A percentile compares a stretch with the other conserved stretches of the same genome.
Conservation (phyloP, 2,888 invertebrate species). For the Notodonta dromedarius region DNA sequence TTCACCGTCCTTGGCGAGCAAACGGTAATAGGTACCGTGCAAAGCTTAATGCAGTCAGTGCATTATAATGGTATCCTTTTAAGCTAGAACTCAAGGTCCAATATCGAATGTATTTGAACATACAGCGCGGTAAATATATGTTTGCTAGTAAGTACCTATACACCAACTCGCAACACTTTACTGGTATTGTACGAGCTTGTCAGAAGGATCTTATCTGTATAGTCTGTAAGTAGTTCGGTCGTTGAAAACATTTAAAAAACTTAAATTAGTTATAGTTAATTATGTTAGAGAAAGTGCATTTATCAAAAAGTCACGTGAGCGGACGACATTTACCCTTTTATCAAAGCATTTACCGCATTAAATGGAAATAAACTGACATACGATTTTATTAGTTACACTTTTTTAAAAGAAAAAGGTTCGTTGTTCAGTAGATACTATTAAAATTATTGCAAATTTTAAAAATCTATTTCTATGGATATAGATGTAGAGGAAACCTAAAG, state of each 20-base stretch:
- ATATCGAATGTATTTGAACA: constrained; percentile 19
- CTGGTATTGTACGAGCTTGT: constrained; percentile 35
- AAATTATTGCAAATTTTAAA: too few species aligned
- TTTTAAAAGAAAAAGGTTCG: background rate
- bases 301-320: constrained; percentile 29
- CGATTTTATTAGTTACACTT: background rate
- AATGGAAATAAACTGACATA: background rate
- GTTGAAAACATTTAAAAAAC: constrained; percentile 19
- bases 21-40: constrained; percentile 47
- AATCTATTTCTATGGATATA: too few species aligned
- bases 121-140: constrained; percentile 15
- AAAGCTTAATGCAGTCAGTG: constrained; percentile 21
- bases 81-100: constrained; percentile 20
- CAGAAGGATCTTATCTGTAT: constrained; percentile 28
- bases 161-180: constrained; percentile 31
- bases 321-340: constrained; percentile 15
- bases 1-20: constrained; percentile 77
- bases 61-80: constrained; percentile 25
- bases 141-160: constrained; percentile 23
- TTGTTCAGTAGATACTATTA: too few species aligned
- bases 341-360: too few species aligned
- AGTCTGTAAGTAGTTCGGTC: constrained; percentile 22
- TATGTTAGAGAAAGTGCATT: constrained; percentile 36
- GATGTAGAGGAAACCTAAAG: background rate
- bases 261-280: constrained; percentile 19